phyloP scores from a whole-genome alignment of 2,888 invertebrate genomes.

The Catonia carolina region DNA sequence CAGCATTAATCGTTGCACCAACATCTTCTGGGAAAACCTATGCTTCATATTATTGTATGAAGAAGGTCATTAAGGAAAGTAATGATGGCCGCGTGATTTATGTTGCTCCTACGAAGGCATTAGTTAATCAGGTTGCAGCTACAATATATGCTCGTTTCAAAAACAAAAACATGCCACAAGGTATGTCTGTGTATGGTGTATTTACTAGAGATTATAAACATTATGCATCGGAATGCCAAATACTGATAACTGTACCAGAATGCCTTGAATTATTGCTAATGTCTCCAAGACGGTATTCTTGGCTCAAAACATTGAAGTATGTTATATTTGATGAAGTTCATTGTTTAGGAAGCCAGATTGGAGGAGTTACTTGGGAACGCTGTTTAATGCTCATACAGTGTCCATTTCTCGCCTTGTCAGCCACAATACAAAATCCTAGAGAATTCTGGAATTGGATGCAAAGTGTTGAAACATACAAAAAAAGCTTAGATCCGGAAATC shows the following conservation, averaged over 20 bases:
- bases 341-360: constrained; percentile 31
- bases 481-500: constrained; percentile 23
- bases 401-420: constrained; percentile 35
- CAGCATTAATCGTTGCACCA: constrained; percentile 41
- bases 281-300: constrained; percentile 30
- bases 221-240: constrained; percentile 30
- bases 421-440: constrained; percentile 32
- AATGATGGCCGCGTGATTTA: constrained; percentile 41
- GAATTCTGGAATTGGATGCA: constrained; percentile 32
- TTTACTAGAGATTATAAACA: constrained; percentile 32
- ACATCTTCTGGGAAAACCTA: constrained; percentile 43
- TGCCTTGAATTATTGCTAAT: constrained; percentile 34
- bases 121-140: constrained; percentile 35
- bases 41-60: constrained; percentile 42
- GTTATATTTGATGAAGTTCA: constrained; percentile 36
- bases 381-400: constrained; percentile 32
- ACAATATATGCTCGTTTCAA: constrained; percentile 33
- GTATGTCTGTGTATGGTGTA: constrained; percentile 31
- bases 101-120: constrained; percentile 41
- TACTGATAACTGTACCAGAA: constrained; percentile 34
- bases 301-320: constrained; percentile 30
- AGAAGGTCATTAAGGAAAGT: constrained; percentile 39
- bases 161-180: constrained; percentile 30
- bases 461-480: constrained; percentile 29
- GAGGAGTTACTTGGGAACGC: constrained; percentile 32